Percentiles rank a stretch among this genome's conserved stretches.
phyloP scores from a whole-genome alignment of 2,888 invertebrate species.

The Drosophila quasianomalipes region DNA sequence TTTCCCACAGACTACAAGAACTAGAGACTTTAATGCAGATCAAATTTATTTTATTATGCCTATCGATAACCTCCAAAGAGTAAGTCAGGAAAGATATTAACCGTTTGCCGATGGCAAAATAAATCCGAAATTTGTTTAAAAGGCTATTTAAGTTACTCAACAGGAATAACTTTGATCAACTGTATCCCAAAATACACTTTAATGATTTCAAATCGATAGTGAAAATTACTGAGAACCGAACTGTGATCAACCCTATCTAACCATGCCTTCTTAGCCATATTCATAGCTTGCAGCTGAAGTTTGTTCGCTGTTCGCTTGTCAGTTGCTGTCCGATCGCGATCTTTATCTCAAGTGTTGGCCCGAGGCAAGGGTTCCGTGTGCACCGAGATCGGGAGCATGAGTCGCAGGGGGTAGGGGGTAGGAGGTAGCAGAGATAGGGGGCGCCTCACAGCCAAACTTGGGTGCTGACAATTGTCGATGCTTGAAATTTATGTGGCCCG shows the following conservation, averaged over 20 bases:
- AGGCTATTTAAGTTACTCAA: not conserved
- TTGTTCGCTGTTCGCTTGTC: not conserved
- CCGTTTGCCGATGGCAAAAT: not conserved
- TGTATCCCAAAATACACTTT: no score
- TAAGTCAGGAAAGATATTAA: no score
- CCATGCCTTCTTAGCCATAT: not conserved
- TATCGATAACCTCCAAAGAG: not conserved
- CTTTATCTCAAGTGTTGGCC: conserved; percentile 55
- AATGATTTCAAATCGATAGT: not conserved
- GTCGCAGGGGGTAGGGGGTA: not conserved
- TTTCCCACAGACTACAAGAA: not conserved
- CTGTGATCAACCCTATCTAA: not conserved
- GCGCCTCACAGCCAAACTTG: not conserved
- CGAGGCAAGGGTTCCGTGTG: conserved; percentile 40
- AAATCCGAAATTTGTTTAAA: not conserved
- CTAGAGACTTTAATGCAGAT: not conserved
- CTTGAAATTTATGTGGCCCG: conserved; percentile 67
- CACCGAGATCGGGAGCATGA: not conserved
- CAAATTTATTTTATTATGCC: not conserved
- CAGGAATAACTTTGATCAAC: no score
- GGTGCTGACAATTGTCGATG: conserved; percentile 64
- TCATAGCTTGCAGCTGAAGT: conserved; percentile 11
- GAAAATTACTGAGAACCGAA: not conserved
- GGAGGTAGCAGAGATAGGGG: not conserved
- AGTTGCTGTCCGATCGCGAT: conserved; percentile 46